These are phyloP conservation scores for Parelbella ahira DNA, from an alignment of 2,888 invertebrate genomes.

Conservation along the genomic window DNA sequence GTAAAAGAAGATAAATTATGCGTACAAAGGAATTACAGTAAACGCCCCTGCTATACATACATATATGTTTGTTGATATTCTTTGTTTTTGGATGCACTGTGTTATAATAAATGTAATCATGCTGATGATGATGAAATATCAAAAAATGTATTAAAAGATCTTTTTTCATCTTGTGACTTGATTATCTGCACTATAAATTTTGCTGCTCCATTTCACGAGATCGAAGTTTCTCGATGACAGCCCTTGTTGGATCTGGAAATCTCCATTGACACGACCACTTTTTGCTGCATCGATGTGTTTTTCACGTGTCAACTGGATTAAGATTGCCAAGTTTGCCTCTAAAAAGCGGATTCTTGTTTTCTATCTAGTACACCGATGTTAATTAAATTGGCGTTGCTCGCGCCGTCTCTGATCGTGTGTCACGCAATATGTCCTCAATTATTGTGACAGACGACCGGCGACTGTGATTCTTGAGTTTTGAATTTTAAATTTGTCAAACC, in stretches of 20 bases:
- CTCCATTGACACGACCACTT: neutral
- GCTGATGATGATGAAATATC: too few relatives aligned
- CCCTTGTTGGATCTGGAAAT: neutral
- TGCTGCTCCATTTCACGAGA: slow-evolving; percentile 42
- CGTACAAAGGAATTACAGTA: neutral
- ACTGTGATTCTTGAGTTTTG: slow-evolving; percentile 15
- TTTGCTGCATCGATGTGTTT: neutral
- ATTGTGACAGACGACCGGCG: slow-evolving; percentile 3
- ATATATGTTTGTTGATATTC: too few relatives aligned
- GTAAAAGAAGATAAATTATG: too few relatives aligned
- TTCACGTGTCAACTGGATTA: slow-evolving; percentile 1
- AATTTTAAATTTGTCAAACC: slow-evolving; percentile 14
- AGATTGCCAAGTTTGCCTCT: slow-evolving; percentile 14
- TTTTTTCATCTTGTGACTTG: too few relatives aligned
- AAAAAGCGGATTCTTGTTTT: slow-evolving; percentile 15
- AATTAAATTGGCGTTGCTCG: slow-evolving; percentile 20
- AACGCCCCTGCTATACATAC: too few relatives aligned
- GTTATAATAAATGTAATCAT: too few relatives aligned
- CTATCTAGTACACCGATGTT: slow-evolving; percentile 19
- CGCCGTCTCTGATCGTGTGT: slow-evolving; percentile 19
- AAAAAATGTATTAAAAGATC: too few relatives aligned
- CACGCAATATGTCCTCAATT: slow-evolving; percentile 23
- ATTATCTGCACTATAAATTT: too few relatives aligned
- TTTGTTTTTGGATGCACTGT: too few relatives aligned
- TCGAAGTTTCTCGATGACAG: neutral